Base-by-base conservation (phyloP, 2,797 vertebrate species). In the Knipowitschia caucasica region DNA sequence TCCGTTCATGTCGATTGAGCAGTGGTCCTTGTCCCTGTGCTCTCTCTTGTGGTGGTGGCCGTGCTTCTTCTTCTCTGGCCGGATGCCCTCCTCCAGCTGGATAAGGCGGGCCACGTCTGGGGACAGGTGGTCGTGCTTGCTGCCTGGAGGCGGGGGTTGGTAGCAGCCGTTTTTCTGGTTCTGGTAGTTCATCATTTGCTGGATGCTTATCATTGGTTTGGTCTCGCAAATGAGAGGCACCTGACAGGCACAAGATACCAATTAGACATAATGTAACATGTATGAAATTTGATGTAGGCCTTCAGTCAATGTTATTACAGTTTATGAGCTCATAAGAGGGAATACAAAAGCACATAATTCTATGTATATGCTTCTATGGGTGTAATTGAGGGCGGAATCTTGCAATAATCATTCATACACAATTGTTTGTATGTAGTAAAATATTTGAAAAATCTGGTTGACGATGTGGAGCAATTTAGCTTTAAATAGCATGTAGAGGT, bases 1-100 rank as follows among this genome's bases (percentile, higher is more conserved):
- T 65, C 96, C 94, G 5, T 92, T 95, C 88, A 99, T 97, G 79
- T 99, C 93, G 38, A 99, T 91, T 62, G 94, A 90, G 71, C 94
- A 98, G 76, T 98, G 93, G 61, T 96, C 93, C 81, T 91, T 92
- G 73, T 91, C 90, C 61, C 81, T 84, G 83, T 87, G 86, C 71
- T 85, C 88, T 84, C 89, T 78, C 63, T 91, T 91, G 38, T 85
- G 82, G 52, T 89, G 91, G 50, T 85, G 82, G 21, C 57, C 59
- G 7, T 84, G 81, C 29, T 81, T 90, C 72, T 81, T 85, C 80
- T 89, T 91, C 64, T 90, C 88, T 0, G 85, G 88, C 23, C 85
- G 86, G 63, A 94, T 81, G 0, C 93, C 93, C 62, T 94, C 93
- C 68, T 98, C 95, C 66, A 96, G 92, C 4, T 94, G 93, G 71